Evolutionary conservation across 2,888 invertebrate genomes (phyloP), one percentile per base, ranked within the genome.

Genomic region (Aquatica leii): DNA sequence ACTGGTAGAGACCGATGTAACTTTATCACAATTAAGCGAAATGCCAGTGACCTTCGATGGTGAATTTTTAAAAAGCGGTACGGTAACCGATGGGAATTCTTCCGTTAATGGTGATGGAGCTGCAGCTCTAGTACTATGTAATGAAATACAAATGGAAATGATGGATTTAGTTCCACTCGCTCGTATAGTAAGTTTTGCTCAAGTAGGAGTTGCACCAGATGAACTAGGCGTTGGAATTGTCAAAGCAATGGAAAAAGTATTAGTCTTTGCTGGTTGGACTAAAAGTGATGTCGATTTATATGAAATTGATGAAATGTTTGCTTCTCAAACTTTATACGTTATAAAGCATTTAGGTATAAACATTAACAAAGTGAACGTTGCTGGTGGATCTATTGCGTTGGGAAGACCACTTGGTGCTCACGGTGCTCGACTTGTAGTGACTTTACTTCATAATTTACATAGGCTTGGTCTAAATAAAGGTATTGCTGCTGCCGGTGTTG

Each of bases 91-190:
- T 34, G 92, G 90, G 50, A 92, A 91, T 83, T 86, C 93, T 1
- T 92, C 93, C 6, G 92, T 92, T 21, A 84, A 93, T 35, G 93
- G 93, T 68, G 97, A 97, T 80, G 95, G 97, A 0, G 96, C 97
- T 1, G 94, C 95, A 2, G 94, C 91, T 0, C 82, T 96, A 1
- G 81, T 97, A 17, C 74, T 97, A 35, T 89, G 90, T 82, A 88
- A 87, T 15, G 84, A 84, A 61, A 82, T 83, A 37, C 84, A 87
- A 67, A 84, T 90, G 0, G 81, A 81, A 41, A 83, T 87, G 46
- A 84, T 86, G 1, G 66, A 74, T 6, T 69, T 92, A 0, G 81
- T 79, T 18, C 89, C 93, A 0, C 72, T 96, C 61, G 95, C 90
- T 1, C 86, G 86, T 77, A 86, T 97, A 50, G 86, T 91, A 1